These are phyloP conservation scores for Yponomeuta plumbellus DNA, from an alignment of 2,888 invertebrate species.

Conservation along the genomic window DNA sequence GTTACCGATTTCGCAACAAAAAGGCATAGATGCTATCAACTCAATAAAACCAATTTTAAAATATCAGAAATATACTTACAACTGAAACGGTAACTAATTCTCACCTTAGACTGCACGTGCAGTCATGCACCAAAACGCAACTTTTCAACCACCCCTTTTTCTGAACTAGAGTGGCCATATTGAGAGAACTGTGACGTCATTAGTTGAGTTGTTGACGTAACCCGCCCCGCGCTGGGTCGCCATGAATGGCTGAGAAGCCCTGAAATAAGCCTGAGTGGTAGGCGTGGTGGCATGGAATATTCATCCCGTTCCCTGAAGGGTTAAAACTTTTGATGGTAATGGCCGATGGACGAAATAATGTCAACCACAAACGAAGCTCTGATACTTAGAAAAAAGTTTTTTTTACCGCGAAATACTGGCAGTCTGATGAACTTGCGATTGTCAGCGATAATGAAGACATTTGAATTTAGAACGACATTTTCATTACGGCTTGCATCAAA, in stretches of 20 bases:
- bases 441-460: no score
- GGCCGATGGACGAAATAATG: slow-evolving; percentile 4
- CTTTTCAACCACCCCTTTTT: not conserved
- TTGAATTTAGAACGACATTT: not conserved
- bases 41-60: no score
- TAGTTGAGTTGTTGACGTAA: slow-evolving; percentile 59
- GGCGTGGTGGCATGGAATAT: slow-evolving; percentile 15
- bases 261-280: slow-evolving; percentile 10
- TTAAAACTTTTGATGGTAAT: slow-evolving; percentile 7
- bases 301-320: not conserved
- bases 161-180: slow-evolving; percentile 48
- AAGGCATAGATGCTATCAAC: no score
- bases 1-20: no score
- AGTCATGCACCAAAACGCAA: not conserved
- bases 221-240: slow-evolving; percentile 55
- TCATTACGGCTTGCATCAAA: not conserved
- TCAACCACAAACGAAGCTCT: not conserved
- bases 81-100: not conserved
- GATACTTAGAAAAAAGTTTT: no score
- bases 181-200: slow-evolving; percentile 68
- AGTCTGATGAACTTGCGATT: no score
- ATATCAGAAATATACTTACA: no score
- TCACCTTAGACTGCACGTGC: not conserved
- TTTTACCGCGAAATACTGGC: no score
- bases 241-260: slow-evolving; percentile 42